These are phyloP conservation scores for Phyllotreta striolata DNA, from an alignment of 2,888 invertebrate genomes.

Conservation along the genomic window DNA sequence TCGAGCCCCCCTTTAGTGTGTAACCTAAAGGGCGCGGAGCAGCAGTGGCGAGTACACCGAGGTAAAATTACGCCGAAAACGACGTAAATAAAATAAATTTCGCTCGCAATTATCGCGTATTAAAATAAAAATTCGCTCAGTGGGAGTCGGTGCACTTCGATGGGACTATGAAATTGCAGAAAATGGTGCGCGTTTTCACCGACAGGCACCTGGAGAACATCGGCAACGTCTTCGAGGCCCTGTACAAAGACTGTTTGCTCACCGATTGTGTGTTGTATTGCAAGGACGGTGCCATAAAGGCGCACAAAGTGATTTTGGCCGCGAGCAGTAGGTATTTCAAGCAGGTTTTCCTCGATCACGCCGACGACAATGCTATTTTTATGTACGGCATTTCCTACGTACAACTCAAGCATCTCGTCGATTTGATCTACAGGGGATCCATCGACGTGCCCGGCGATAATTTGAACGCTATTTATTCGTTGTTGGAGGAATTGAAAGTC, in stretches of 20 bases:
- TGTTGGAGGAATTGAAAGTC: conserved; percentile 74
- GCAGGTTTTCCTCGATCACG: conserved; percentile 76
- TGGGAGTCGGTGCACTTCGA: conserved; percentile 21
- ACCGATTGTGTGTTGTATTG: conserved; percentile 77
- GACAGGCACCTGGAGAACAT: conserved; percentile 78
- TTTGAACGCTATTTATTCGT: conserved; percentile 70
- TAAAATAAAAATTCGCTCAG: conserved; percentile 31
- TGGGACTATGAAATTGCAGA: conserved; percentile 43
- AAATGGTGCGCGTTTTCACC: conserved; percentile 45
- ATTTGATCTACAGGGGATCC: conserved; percentile 76
- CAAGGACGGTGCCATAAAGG: conserved; percentile 74
- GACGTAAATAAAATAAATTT: conserved; percentile 33
- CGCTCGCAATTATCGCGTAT: conserved; percentile 31
- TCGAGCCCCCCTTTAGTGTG: conserved; percentile 50
- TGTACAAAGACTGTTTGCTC: conserved; percentile 74
- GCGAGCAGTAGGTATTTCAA: conserved; percentile 81
- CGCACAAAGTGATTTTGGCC: conserved; percentile 76
- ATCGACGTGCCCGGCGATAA: conserved; percentile 72
- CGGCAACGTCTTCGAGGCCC: conserved; percentile 72
- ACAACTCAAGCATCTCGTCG: conserved; percentile 71
- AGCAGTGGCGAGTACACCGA: conserved; percentile 42
- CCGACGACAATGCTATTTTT: conserved; percentile 73
- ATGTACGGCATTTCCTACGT: conserved; percentile 72
- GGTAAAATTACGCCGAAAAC: conserved; percentile 17
- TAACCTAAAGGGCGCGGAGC: conserved; percentile 48